Evolutionary conservation across 2,113 vertebrate genomes (phyloP), one percentile per base, ranked within the genome.

Genomic region (Sceloporus undulatus): DNA sequence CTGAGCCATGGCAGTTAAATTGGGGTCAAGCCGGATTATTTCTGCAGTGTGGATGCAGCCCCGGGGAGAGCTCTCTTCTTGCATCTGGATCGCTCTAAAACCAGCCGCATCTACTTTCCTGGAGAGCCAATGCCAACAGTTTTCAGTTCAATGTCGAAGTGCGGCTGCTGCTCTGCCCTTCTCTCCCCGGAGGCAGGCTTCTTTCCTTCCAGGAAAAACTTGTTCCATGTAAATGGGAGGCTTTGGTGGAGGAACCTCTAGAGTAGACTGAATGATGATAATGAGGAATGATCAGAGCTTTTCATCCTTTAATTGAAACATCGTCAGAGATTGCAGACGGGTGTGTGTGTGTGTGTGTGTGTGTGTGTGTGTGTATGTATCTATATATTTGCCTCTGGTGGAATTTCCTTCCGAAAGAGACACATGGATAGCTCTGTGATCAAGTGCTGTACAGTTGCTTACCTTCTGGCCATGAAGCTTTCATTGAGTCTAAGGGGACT

Each of bases 161-260:
- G n/a, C 16, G 66, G 6, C 3, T 10, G 29, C 42, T 5, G 29
- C 19, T 48, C 48, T 48, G 42, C 42, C 42, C 6, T 79, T 79
- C 70, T 70, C 85, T 86, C 34, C n/a, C 85, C 48, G 27, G 48
- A 79, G 79, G 65, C 14, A 59, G 62, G 19, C 73, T 81, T 21
- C 54, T 87, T 87, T 71, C 27, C 18, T 74, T 87, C 21, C 52
- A 21, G 8, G 9, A 66, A 34, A 65, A 38, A 29, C 27, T 74
- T 4, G 16, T 87, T 81, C 79, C 7, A 6, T 62, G 25, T 65
- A 59, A 34, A 18, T 75, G 42, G 34, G 34, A 75, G 54, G 66
- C 34, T 66, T 48, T 27, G 38, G 42, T 34, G 34, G 34, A 34
- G 5, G 2, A 65, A 6, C 27, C 23, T 75, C 70, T 19, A 74